These are phyloP conservation scores for Polydrusus pterygomalis DNA, from an alignment of 2,888 invertebrate genomes.

Conservation along the genomic window DNA sequence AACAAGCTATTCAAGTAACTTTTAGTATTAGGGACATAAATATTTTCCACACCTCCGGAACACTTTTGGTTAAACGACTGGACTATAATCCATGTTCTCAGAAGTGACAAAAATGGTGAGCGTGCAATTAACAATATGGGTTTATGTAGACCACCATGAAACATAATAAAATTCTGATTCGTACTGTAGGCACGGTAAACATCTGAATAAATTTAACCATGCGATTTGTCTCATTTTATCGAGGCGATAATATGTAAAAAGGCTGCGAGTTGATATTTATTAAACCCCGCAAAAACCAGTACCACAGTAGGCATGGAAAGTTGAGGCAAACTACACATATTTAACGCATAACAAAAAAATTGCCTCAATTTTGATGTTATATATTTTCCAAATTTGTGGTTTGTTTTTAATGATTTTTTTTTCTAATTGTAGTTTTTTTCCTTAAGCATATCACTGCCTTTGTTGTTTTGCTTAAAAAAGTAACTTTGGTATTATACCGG, in stretches of 20 bases:
- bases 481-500: too few species aligned
- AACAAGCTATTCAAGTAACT: conserved; percentile 12
- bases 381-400: too few species aligned
- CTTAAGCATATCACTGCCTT: too few species aligned
- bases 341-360: too few species aligned
- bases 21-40: conserved; percentile 48
- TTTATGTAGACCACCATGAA: conserved; percentile 53
- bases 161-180: conserved; percentile 46
- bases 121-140: conserved; percentile 48
- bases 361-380: too few species aligned
- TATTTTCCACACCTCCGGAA: conserved; percentile 48
- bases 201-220: conserved; percentile 8
- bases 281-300: not conserved
- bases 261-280: not conserved
- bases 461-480: too few species aligned
- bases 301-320: too few species aligned
- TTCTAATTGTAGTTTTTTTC: too few species aligned
- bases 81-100: conserved; percentile 51
- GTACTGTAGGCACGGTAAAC: conserved; percentile 27
- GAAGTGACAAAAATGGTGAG: conserved; percentile 54
- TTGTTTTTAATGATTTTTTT: too few species aligned
- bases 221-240: conserved; percentile 12
- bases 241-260: conserved; percentile 3
- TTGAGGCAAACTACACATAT: too few species aligned
- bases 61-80: conserved; percentile 16